phyloP scores from a whole-genome alignment of 1,140 invertebrate genomes.

The Ridgeia piscesae region DNA sequence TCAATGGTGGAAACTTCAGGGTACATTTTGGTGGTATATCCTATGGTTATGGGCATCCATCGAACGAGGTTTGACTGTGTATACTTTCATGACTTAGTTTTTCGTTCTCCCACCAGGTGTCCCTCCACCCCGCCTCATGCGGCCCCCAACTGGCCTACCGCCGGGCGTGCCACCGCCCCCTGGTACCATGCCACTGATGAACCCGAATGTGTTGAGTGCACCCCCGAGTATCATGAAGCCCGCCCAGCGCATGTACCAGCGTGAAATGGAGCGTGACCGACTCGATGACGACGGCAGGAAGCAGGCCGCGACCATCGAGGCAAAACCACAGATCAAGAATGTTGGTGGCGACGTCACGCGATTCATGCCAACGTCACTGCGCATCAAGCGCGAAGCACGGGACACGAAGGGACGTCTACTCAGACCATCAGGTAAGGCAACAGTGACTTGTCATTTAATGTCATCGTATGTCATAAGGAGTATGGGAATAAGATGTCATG shows the following conservation, averaged over 20 bases:
- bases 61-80: background rate
- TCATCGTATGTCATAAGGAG: background rate
- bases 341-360: slow-evolving; percentile 91
- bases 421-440: slow-evolving; percentile 23
- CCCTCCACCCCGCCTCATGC: slow-evolving; percentile 63
- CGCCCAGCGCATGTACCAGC: slow-evolving; percentile 36
- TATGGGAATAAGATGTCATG: background rate
- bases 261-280: background rate
- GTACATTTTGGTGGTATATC: no score
- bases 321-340: slow-evolving; percentile 92
- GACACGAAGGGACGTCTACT: slow-evolving; percentile 44
- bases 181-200: slow-evolving; percentile 50
- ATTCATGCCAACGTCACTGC: slow-evolving; percentile 88
- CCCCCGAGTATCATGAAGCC: slow-evolving; percentile 76
- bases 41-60: no score
- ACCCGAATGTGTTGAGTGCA: slow-evolving; percentile 77
- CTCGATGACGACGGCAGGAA: background rate
- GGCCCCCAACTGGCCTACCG: slow-evolving; percentile 58
- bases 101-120: slow-evolving; percentile 39
- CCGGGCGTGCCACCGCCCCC: slow-evolving; percentile 46
- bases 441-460: background rate
- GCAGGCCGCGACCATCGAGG: slow-evolving; percentile 80
- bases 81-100: background rate
- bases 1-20: no score
- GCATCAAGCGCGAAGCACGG: slow-evolving; percentile 79